Percentiles rank a stretch among this genome's conserved stretches.
Evolutionary conservation across 2,113 vertebrate genomes (phyloP).

Genomic region (Capreolus pygargus): DNA sequence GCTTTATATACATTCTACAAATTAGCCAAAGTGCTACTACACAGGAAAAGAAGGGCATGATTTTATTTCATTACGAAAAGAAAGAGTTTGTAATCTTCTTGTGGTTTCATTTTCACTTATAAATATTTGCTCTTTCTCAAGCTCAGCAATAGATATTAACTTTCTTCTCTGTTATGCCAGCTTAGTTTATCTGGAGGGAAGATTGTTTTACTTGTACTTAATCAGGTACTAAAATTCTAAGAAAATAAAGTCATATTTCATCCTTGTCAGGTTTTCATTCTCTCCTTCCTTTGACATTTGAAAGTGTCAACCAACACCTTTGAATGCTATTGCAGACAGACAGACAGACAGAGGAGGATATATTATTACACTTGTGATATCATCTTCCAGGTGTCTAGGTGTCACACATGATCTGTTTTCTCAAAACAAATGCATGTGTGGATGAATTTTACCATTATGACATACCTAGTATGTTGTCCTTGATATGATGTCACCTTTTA

Average conservation of each 20-base stretch:
- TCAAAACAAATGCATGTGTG: neutral
- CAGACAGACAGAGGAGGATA: neutral
- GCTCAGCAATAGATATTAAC: neutral
- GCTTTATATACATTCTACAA: conserved; percentile 56
- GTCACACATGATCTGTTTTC: neutral
- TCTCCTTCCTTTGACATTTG: neutral
- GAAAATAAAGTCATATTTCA: neutral
- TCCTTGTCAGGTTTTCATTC: neutral
- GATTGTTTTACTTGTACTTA: neutral
- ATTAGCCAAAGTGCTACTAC: conserved; percentile 25
- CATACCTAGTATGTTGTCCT: neutral
- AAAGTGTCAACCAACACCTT: neutral
- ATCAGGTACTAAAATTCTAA: neutral
- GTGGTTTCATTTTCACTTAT: conserved; percentile 55
- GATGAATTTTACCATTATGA: neutral
- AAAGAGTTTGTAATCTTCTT: conserved; percentile 54
- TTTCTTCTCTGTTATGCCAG: neutral
- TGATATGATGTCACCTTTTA: neutral
- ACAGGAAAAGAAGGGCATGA: conserved; percentile 13
- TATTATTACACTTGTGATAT: neutral
- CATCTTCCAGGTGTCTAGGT: neutral
- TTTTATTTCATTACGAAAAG: conserved; percentile 62
- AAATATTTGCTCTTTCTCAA: conserved; percentile 61
- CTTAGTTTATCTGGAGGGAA: neutral
- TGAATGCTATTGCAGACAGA: neutral